These are phyloP conservation scores for Zoroaster sp. DNA, from an alignment of 53 echinoderm and acorn worm genomes.

Conservation along the genomic window DNA sequence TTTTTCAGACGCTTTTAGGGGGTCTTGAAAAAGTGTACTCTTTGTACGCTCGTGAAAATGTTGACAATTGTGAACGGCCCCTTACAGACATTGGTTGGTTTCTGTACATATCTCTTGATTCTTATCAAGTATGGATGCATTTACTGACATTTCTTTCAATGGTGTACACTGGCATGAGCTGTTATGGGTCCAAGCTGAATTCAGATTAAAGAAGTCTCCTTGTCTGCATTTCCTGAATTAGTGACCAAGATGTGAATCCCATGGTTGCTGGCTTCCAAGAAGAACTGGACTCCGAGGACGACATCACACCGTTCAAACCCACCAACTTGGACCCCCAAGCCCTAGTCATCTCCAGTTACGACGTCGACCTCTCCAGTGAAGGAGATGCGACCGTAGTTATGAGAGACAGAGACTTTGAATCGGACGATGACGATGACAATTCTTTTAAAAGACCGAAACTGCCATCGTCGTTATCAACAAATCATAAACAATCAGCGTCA, in stretches of 20 bases:
- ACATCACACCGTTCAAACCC: slow-evolving; percentile 29
- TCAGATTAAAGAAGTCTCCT: too few relatives aligned
- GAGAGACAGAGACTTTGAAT: slow-evolving; percentile 31
- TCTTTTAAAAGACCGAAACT: neutral
- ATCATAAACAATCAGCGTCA: neutral
- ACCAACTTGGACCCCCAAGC: neutral
- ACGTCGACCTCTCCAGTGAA: slow-evolving; percentile 73
- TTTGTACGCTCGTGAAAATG: too few relatives aligned
- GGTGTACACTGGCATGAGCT: too few relatives aligned
- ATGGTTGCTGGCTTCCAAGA: slow-evolving; percentile 99
- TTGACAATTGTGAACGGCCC: too few relatives aligned
- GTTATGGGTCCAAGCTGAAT: too few relatives aligned
- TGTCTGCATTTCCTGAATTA: slow-evolving; percentile 23
- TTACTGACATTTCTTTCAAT: too few relatives aligned
- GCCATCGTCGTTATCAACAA: neutral
- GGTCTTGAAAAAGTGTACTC: too few relatives aligned
- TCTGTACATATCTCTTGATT: too few relatives aligned
- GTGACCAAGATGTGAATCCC: slow-evolving; percentile 80
- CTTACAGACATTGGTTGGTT: too few relatives aligned
- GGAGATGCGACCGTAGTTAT: slow-evolving; percentile 18
- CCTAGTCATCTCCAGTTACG: slow-evolving; percentile 54
- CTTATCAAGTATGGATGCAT: too few relatives aligned
- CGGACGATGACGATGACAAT: slow-evolving; percentile 33
- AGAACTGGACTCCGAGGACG: slow-evolving; percentile 95
- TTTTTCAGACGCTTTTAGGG: too few relatives aligned